These are phyloP conservation scores for Lophura nycthemera DNA, from an alignment of 2,113 vertebrate genomes.

Conservation along the genomic window DNA sequence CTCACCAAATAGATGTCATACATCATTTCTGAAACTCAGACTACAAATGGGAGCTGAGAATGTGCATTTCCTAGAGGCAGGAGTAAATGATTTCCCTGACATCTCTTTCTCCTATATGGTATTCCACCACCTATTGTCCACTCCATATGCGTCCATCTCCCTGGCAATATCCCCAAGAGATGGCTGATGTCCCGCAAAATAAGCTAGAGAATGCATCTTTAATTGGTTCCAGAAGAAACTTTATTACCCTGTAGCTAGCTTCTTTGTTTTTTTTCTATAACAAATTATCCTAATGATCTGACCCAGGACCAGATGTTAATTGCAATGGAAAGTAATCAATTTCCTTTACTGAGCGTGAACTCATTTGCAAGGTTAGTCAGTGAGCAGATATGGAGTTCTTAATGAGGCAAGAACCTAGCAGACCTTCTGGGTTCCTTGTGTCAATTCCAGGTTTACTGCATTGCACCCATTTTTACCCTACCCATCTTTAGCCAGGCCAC, in stretches of 20 bases:
- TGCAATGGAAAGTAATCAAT: constrained; percentile 88
- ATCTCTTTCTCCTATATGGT: neutral
- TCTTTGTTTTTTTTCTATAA: constrained; percentile 75
- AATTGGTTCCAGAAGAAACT: constrained; percentile 80
- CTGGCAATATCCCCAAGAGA: constrained; percentile 33
- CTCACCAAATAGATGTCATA: constrained; percentile 49
- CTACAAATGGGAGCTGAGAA: neutral
- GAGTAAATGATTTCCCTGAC: constrained; percentile 46
- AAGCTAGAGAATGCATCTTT: constrained; percentile 61
- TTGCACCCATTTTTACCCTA: constrained; percentile 49
- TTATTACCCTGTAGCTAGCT: constrained; percentile 78
- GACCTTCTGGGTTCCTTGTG: constrained; percentile 66
- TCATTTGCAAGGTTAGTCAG: constrained; percentile 79
- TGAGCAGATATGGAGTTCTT: constrained; percentile 76
- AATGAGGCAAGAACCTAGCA: constrained; percentile 76
- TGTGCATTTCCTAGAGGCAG: constrained; percentile 19
- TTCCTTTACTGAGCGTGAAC: constrained; percentile 83
- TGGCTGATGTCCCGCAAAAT: neutral
- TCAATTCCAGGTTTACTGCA: constrained; percentile 61
- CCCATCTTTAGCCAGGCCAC: neutral
- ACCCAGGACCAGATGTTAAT: constrained; percentile 86
- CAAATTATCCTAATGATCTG: constrained; percentile 87
- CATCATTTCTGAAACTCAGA: constrained; percentile 55
- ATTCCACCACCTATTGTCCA: constrained; percentile 25
- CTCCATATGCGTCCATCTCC: constrained; percentile 19